phyloP scores from a whole-genome alignment of 2,797 vertebrate genomes.

The Kryptopterus vitreolus region DNA sequence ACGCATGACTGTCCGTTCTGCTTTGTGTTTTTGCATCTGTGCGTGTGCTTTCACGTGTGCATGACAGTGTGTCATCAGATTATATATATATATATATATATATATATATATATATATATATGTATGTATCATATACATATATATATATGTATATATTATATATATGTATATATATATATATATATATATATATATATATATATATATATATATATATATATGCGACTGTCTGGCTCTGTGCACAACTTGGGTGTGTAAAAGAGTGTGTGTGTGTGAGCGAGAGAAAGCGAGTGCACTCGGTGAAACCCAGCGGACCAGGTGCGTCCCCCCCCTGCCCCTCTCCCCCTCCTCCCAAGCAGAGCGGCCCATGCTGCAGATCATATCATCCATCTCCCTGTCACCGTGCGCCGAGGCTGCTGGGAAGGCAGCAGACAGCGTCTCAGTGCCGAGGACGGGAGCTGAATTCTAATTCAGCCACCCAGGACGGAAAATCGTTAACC shows the following conservation, averaged over 20 bases:
- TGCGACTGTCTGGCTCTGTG: conserved; percentile 17
- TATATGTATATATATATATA: too few species aligned
- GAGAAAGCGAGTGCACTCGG: conserved; percentile 25
- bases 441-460: conserved; percentile 81
- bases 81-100: too few species aligned
- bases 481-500: conserved; percentile 75
- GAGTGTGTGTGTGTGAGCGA: conserved; percentile 28
- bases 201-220: too few species aligned
- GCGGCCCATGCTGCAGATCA: conserved; percentile 86
- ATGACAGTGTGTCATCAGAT: conserved; percentile 33
- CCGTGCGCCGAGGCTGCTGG: conserved; percentile 84
- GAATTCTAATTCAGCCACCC: conserved; percentile 85
- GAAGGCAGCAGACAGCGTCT: conserved; percentile 86
- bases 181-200: too few species aligned
- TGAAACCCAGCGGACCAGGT: too few species aligned
- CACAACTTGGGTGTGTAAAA: conserved; percentile 33
- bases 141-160: too few species aligned
- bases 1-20: conserved; percentile 39
- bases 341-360: conserved; percentile 62
- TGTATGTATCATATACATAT: too few species aligned
- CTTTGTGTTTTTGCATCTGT: conserved; percentile 42
- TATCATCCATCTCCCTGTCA: conserved; percentile 98
- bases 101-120: too few species aligned
- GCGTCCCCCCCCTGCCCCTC: too few species aligned
- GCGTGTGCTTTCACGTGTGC: conserved; percentile 29